Evolutionary conservation across 2,888 invertebrate species (phyloP), one percentile per base, ranked within the genome.

Genomic region (Temnothorax ravouxi): DNA sequence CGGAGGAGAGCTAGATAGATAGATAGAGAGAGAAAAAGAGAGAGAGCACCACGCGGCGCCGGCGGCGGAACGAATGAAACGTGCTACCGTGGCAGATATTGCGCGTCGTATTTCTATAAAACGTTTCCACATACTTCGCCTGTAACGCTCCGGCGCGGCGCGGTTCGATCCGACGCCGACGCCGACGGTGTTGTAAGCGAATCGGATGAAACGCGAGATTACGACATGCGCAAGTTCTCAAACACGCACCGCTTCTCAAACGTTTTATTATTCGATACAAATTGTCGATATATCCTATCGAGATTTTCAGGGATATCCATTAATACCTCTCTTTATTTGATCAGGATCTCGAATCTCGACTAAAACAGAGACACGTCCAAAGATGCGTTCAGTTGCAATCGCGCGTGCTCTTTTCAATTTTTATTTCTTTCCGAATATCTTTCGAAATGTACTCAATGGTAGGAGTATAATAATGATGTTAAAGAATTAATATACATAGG

Each of bases 41-140:
- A 64, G 76, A 79, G 66, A 74, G n/a, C 47, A 83, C 74, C 84
- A 76, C 44, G 52, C 13, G 38, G 21, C 13, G 72, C 77, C 76
- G 71, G 21, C 13, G 72, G 80, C 76, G 71, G 71, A 88, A 87
- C 85, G 87, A 90, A 90, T 87, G 89, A 90, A 91, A 89, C 89
- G 88, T 77, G 83, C 82, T 77, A 81, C 79, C 75, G 79, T 80
- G 82, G 84, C 85, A 85, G 89, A 88, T 89, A 89, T 89, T 86
- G 86, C 89, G 82, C 88, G 44, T 72, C 44, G 75, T 82, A 80
- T 80, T 77, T 72, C 84, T 72, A 50, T 88, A 84, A 89, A 89
- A 82, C 56, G 79, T 52, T 21, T n/a, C 59, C 64, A 79, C 84
- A 81, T 88, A 89, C 81, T 85, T 84, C 83, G 85, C 86, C 69